Percentiles rank a stretch among this genome's conserved stretches.
phyloP scores from a whole-genome alignment of 2,888 invertebrate genomes.

The Sepiola atlantica region DNA sequence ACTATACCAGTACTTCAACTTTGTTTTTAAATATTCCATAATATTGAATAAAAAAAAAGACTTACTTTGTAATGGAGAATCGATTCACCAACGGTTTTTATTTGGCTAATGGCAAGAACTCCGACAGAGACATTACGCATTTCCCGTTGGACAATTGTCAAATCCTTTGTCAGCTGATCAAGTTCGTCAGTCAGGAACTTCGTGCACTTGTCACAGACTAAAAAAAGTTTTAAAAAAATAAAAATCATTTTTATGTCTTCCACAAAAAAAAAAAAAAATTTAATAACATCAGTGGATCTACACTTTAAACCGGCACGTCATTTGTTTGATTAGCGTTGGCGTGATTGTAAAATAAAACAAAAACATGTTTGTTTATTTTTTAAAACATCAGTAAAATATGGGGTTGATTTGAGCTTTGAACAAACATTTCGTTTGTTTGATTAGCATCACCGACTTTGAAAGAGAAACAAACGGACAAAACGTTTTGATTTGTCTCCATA shows the following conservation, averaged over 20 bases:
- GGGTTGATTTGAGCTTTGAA: no score
- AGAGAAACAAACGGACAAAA: no score
- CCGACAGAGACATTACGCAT: conserved; percentile 87
- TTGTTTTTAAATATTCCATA: no score
- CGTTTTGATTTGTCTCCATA: no score
- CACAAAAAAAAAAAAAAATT: neutral
- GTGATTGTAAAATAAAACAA: no score
- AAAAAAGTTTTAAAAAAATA: conserved; percentile 48
- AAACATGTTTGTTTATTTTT: no score
- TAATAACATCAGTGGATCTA: neutral
- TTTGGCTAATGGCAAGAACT: conserved; percentile 88
- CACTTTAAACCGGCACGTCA: no score
- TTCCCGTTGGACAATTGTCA: conserved; percentile 85
- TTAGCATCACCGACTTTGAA: no score
- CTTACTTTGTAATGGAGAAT: conserved; percentile 79
- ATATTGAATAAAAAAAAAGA: neutral
- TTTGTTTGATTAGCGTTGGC: no score
- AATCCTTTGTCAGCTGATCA: conserved; percentile 81
- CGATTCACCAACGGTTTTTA: conserved; percentile 87
- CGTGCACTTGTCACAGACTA: conserved; percentile 91
- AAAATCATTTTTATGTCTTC: neutral
- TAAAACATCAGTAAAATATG: no score
- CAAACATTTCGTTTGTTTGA: no score
- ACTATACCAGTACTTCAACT: no score
- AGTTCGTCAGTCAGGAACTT: conserved; percentile 91